phyloP scores from a whole-genome alignment of 2,113 vertebrate genomes.

The Helogale parvula region DNA sequence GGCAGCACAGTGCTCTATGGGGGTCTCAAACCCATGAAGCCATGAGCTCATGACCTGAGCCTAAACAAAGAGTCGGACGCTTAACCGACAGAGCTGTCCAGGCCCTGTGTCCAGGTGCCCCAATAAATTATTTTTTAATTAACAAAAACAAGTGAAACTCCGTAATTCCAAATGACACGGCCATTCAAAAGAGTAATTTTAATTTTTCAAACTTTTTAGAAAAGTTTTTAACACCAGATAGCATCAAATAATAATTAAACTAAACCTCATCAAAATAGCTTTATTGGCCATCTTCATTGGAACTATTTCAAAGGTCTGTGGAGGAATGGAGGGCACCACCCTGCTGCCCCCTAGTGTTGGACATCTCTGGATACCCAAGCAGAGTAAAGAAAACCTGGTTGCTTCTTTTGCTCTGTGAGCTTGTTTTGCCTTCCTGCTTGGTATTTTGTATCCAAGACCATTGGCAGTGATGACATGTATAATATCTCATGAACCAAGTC shows the following conservation, averaged over 20 bases:
- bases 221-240: background rate
- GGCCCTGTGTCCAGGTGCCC: too few relatives aligned
- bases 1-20: too few relatives aligned
- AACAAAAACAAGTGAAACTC: background rate
- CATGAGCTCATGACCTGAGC: too few relatives aligned
- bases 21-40: too few relatives aligned
- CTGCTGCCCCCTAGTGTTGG: background rate
- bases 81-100: too few relatives aligned
- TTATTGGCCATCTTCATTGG: background rate
- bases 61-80: too few relatives aligned
- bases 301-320: background rate
- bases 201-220: background rate
- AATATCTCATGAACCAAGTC: background rate
- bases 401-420: background rate
- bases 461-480: background rate
- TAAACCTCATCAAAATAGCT: background rate
- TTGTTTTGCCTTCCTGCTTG: background rate
- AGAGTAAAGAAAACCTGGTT: background rate
- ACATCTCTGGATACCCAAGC: background rate
- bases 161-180: background rate
- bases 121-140: background rate
- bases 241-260: background rate
- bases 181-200: background rate
- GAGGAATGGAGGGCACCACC: background rate
- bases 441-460: background rate